phyloP scores from a whole-genome alignment of 2,888 invertebrate species.

The Brachyopa scutellaris region DNA sequence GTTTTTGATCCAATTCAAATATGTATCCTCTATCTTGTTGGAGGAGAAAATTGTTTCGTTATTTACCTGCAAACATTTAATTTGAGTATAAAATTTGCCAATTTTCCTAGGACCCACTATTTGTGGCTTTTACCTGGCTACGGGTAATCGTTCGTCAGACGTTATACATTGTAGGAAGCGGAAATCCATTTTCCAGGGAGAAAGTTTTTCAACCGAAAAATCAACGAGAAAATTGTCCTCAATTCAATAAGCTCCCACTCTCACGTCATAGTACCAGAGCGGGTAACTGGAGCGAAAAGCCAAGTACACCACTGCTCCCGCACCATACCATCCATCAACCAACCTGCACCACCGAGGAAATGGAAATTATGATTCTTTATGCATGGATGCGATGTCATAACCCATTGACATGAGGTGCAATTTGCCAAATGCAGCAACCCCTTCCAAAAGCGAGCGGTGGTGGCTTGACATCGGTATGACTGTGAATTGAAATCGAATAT shows the following conservation, averaged over 20 bases:
- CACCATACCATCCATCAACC: constrained; percentile 3
- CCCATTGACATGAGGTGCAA: constrained; percentile 69
- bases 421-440: constrained; percentile 39
- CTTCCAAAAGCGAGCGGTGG: not conserved
- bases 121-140: constrained; percentile 13
- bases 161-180: constrained; percentile 4
- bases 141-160: no score
- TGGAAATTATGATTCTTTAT: constrained; percentile 49
- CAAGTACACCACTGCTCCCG: not conserved
- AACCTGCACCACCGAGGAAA: not conserved
- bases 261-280: constrained; percentile 6
- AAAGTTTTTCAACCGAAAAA: constrained; percentile 61
- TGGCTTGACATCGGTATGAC: constrained; percentile 22
- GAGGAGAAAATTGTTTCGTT: constrained; percentile 55
- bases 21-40: not conserved
- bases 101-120: constrained; percentile 8
- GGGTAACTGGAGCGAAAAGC: constrained; percentile 32
- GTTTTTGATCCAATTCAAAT: constrained; percentile 6
- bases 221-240: constrained; percentile 61
- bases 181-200: constrained; percentile 40
- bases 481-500: constrained; percentile 48
- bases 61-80: constrained; percentile 66
- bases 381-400: constrained; percentile 69
- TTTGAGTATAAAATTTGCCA: constrained; percentile 51
- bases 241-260: constrained; percentile 63